Evolutionary conservation across 2,888 invertebrate species (phyloP).

Genomic region (Ormyrus labotus): DNA sequence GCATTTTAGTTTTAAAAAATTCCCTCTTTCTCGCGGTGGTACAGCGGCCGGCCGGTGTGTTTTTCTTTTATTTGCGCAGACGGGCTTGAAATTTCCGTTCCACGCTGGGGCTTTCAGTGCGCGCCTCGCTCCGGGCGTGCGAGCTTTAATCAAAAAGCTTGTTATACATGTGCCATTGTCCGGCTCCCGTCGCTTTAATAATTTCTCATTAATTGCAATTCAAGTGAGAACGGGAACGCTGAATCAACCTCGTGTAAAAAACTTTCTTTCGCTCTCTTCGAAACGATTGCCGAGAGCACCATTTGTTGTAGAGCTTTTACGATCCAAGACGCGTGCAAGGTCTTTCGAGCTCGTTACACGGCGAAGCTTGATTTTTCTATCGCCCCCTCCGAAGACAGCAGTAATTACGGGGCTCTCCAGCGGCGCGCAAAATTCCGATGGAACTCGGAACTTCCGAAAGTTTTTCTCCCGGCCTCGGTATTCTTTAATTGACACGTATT

Average conservation of each 20-base stretch:
- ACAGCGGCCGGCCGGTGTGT: neutral
- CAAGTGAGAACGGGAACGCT: neutral
- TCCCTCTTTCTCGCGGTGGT: neutral
- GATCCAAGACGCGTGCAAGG: too few relatives aligned
- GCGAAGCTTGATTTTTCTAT: too few relatives aligned
- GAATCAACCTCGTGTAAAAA: neutral
- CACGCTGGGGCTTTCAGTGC: neutral
- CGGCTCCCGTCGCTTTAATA: constrained; percentile 20
- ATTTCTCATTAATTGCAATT: constrained; percentile 27
- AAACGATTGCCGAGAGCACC: neutral
- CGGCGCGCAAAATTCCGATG: neutral
- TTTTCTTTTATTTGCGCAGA: constrained; percentile 29
- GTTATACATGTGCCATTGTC: constrained; percentile 35
- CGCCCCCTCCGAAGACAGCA: too few relatives aligned
- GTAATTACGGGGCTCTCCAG: too few relatives aligned
- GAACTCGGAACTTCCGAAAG: constrained; percentile 13
- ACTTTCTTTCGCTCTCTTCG: neutral
- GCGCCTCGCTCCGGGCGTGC: neutral
- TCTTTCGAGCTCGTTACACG: too few relatives aligned
- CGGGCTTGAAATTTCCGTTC: constrained; percentile 26
- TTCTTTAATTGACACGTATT: constrained; percentile 49
- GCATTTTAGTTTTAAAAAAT: constrained; percentile 15
- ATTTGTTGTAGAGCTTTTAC: neutral
- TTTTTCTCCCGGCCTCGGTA: neutral
- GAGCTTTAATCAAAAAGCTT: constrained; percentile 39